Evolutionary conservation across 2,888 invertebrate species (phyloP).

Genomic region (Perithous albicinctus): DNA sequence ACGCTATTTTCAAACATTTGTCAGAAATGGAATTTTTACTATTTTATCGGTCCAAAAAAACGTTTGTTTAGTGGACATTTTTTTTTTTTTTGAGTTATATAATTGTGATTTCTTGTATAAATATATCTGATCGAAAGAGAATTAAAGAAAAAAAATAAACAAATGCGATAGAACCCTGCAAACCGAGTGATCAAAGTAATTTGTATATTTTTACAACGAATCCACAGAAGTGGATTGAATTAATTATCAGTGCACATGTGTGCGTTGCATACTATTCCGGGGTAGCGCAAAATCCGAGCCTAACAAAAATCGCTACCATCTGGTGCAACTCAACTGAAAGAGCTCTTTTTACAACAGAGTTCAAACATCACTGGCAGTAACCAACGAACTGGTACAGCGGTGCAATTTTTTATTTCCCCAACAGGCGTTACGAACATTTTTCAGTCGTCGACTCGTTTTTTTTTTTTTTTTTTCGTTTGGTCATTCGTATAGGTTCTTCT

Average conservation of each 20-base stretch:
- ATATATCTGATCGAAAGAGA: too few species aligned
- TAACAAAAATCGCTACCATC: constrained; percentile 63
- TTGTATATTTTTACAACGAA: constrained; percentile 28
- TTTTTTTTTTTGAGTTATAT: too few species aligned
- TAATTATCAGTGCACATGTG: constrained; percentile 56
- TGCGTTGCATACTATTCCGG: constrained; percentile 31
- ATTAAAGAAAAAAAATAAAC: too few species aligned
- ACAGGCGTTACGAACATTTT: constrained; percentile 64
- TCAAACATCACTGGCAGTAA: constrained; percentile 15
- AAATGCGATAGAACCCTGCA: too few species aligned
- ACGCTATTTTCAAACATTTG: too few species aligned
- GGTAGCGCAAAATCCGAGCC: constrained; percentile 13
- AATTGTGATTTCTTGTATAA: too few species aligned
- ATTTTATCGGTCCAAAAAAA: too few species aligned
- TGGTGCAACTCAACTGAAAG: constrained; percentile 51
- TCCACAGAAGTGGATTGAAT: constrained; percentile 40
- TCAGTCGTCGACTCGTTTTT: constrained; percentile 54
- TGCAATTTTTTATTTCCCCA: constrained; percentile 48
- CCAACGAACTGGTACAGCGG: constrained; percentile 7
- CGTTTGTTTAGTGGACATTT: too few species aligned
- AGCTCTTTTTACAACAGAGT: constrained; percentile 34
- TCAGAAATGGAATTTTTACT: too few species aligned
- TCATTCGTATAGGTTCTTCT: constrained; percentile 38
- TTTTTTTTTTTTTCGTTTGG: constrained; percentile 40
- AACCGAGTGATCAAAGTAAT: too few species aligned